phyloP scores from a whole-genome alignment of 2,888 invertebrate species.

The Ophraella communa region DNA sequence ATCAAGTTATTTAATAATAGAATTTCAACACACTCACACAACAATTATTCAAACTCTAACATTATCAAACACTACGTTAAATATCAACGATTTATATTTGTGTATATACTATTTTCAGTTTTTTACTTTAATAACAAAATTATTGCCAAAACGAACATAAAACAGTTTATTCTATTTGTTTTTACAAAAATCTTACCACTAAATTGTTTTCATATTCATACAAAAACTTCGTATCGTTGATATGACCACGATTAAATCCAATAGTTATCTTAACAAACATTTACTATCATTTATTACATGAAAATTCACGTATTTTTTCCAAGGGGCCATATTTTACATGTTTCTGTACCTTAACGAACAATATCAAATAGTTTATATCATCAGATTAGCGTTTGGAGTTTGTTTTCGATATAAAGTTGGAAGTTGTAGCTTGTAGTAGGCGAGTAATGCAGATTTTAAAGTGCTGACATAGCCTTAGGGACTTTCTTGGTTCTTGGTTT shows the following conservation, averaged over 20 bases:
- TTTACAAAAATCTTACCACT: too few relatives aligned
- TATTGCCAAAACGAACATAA: too few relatives aligned
- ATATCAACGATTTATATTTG: too few relatives aligned
- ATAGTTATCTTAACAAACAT: slow-evolving; percentile 46
- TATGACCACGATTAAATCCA: slow-evolving; percentile 27
- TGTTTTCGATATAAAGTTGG: slow-evolving; percentile 21
- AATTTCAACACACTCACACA: too few relatives aligned
- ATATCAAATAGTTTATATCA: slow-evolving; percentile 27
- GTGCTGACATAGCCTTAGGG: slow-evolving; percentile 1
- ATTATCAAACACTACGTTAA: too few relatives aligned
- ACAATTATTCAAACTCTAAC: too few relatives aligned
- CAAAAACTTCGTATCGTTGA: slow-evolving; percentile 46
- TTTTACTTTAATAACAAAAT: too few relatives aligned
- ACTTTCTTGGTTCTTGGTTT: background rate
- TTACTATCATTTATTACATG: slow-evolving; percentile 43
- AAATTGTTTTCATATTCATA: too few relatives aligned
- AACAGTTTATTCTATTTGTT: too few relatives aligned
- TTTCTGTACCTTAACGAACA: slow-evolving; percentile 22
- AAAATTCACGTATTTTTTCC: slow-evolving; percentile 36
- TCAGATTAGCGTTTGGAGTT: slow-evolving; percentile 20
- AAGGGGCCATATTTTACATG: slow-evolving; percentile 40
- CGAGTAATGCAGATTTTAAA: background rate
- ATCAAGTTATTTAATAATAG: too few relatives aligned
- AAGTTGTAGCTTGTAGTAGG: slow-evolving; percentile 18
- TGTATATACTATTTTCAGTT: too few relatives aligned